These are phyloP conservation scores for Micropterix aruncella DNA, from an alignment of 2,888 invertebrate species.

Conservation along the genomic window DNA sequence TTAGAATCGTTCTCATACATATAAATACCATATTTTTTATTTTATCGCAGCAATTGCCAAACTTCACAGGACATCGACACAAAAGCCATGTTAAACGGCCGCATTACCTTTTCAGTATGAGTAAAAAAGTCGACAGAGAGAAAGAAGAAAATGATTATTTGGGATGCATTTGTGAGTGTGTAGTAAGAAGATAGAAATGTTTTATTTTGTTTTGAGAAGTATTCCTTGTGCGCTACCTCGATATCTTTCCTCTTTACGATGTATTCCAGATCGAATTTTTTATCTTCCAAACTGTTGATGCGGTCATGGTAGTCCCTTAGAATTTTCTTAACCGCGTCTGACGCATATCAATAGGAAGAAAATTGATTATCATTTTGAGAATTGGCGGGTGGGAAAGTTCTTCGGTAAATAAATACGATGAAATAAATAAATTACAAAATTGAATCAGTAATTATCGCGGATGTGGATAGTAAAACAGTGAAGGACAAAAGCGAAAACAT, in stretches of 20 bases:
- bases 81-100: too few relatives aligned
- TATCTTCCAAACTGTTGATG: constrained; percentile 79
- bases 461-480: not conserved
- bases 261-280: constrained; percentile 98
- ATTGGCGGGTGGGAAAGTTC: too few relatives aligned
- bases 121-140: too few relatives aligned
- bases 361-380: too few relatives aligned
- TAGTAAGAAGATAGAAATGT: constrained; percentile 24
- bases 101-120: too few relatives aligned
- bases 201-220: constrained; percentile 19
- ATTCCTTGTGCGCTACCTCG: constrained; percentile 65
- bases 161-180: constrained; percentile 28
- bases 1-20: not conserved
- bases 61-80: too few relatives aligned
- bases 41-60: too few relatives aligned
- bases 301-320: constrained; percentile 78
- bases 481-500: not conserved
- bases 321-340: constrained; percentile 64
- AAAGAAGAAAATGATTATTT: too few relatives aligned
- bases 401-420: too few relatives aligned
- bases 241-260: constrained; percentile 96
- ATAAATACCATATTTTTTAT: too few relatives aligned
- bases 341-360: not conserved
- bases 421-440: too few relatives aligned
- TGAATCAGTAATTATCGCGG: too few relatives aligned